These are phyloP conservation scores for Willowsia nigromaculata DNA, from an alignment of 2,888 invertebrate species.

Conservation along the genomic window DNA sequence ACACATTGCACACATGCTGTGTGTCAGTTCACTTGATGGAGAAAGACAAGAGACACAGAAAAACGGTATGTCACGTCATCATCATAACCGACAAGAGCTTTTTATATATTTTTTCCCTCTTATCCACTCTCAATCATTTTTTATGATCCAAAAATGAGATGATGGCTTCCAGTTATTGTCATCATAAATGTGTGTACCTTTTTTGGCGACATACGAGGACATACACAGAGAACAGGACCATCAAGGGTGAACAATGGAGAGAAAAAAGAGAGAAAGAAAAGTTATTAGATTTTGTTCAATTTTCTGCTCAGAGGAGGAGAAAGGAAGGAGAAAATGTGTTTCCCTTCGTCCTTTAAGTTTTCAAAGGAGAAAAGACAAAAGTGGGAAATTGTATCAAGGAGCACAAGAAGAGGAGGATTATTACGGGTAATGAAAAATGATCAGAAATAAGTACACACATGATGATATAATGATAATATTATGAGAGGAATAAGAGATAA, in stretches of 20 bases:
- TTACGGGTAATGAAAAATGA: constrained; percentile 48
- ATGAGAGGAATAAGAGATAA: constrained; percentile 57
- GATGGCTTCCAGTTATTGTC: constrained; percentile 71
- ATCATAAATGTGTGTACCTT: constrained; percentile 70
- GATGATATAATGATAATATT: constrained; percentile 40
- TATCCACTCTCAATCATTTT: constrained; percentile 6
- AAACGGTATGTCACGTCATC: constrained; percentile 66
- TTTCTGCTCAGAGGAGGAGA: constrained; percentile 57
- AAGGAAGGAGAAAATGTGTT: constrained; percentile 34
- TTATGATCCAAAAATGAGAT: constrained; percentile 40
- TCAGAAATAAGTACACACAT: constrained; percentile 39
- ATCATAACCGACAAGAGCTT: not conserved
- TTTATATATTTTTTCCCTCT: not conserved
- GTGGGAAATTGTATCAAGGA: constrained; percentile 66
- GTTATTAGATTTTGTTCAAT: constrained; percentile 77
- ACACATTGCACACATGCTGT: constrained; percentile 66
- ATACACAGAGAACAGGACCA: constrained; percentile 26
- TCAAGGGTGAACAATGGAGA: not conserved
- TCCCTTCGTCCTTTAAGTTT: not conserved
- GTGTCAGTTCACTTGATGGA: constrained; percentile 37
- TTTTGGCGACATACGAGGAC: constrained; percentile 50
- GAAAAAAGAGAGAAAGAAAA: constrained; percentile 50
- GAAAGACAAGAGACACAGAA: constrained; percentile 38
- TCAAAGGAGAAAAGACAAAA: constrained; percentile 64
- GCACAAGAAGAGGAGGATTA: constrained; percentile 42